A percentile compares a stretch with the other conserved stretches of the same genome.
Conservation (phyloP, 2,113 vertebrate species). For the Microcebus lehilahytsara region DNA sequence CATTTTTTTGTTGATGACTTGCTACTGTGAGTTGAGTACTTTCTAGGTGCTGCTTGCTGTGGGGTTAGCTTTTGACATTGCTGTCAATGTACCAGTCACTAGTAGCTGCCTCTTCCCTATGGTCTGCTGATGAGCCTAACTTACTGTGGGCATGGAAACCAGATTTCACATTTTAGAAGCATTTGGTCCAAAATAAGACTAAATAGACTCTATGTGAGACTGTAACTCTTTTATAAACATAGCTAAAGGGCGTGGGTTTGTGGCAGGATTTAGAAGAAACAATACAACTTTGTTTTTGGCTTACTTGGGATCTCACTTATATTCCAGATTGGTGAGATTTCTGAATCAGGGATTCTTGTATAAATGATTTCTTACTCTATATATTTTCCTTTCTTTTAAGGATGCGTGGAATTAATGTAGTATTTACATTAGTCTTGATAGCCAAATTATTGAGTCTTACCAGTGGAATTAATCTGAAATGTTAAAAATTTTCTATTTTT, state of each 20-base stretch:
- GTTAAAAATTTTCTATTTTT: not conserved
- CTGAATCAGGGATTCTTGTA: not conserved
- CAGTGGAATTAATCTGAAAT: not conserved
- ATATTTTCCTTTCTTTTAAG: not conserved
- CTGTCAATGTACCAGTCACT: not conserved
- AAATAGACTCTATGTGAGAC: not conserved
- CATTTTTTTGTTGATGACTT: not conserved
- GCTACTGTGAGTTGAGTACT: not conserved
- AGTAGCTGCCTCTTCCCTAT: not conserved
- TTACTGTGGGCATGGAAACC: not conserved
- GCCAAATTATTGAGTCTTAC: not conserved
- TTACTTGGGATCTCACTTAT: not conserved
- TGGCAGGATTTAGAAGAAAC: not conserved
- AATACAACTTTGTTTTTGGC: conserved; percentile 5
- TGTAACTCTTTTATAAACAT: not conserved
- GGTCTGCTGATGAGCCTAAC: not conserved
- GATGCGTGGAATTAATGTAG: not conserved
- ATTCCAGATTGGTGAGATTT: not conserved
- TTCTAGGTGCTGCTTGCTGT: not conserved
- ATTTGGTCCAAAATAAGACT: not conserved
- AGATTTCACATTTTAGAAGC: not conserved
- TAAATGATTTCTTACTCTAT: not conserved
- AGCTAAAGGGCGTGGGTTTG: not conserved
- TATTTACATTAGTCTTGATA: not conserved
- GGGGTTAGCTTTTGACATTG: not conserved